A percentile compares a stretch with the other conserved stretches of the same genome.
phyloP scores from a whole-genome alignment of 1,140 invertebrate species.

The Papilio dardanus region DNA sequence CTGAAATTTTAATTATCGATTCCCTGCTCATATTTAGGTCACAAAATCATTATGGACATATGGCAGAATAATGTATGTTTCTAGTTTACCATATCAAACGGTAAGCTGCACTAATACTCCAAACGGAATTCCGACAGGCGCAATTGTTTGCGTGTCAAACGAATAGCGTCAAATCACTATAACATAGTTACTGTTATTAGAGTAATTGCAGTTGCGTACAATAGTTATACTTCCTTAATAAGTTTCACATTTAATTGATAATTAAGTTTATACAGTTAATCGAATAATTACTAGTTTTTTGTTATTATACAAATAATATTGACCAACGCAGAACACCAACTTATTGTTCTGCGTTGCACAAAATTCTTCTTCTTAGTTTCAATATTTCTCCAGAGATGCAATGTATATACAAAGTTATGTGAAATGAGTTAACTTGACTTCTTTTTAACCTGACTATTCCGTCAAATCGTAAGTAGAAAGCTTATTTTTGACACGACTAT shows the following conservation, averaged over 20 bases:
- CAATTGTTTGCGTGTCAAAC: constrained; percentile 18
- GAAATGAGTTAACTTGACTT: no score
- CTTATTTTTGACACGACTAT: neutral
- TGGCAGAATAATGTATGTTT: neutral
- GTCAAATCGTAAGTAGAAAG: neutral
- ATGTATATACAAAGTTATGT: no score
- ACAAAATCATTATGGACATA: neutral
- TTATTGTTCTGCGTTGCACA: no score
- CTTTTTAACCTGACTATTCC: neutral
- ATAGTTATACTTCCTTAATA: constrained; percentile 5
- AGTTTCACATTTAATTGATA: neutral
- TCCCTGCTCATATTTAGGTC: neutral
- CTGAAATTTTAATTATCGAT: neutral
- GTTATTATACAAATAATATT: no score
- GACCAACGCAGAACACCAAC: no score
- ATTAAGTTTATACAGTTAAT: neutral
- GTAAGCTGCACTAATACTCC: neutral
- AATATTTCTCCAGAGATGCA: no score
- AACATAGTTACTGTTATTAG: constrained; percentile 24
- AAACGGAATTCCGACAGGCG: constrained; percentile 14
- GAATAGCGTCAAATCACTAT: constrained; percentile 11
- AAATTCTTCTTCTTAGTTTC: no score
- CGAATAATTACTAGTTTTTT: no score
- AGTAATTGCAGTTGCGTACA: constrained; percentile 3
- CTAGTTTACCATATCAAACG: neutral